These are phyloP conservation scores for Ferrisia virgata DNA, from an alignment of 2,888 invertebrate species.

Conservation along the genomic window DNA sequence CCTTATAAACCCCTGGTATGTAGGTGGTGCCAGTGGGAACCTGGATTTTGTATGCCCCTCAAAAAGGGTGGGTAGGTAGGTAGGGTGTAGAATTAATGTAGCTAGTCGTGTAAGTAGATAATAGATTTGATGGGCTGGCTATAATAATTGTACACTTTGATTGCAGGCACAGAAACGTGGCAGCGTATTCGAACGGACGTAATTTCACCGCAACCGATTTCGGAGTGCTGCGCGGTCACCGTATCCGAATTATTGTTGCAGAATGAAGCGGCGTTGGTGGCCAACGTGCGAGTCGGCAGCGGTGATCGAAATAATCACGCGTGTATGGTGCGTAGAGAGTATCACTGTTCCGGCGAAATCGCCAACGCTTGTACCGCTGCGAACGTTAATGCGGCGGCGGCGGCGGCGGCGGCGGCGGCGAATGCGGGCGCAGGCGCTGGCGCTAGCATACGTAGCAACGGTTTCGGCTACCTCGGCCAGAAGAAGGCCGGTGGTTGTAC, in stretches of 20 bases:
- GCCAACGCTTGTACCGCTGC: no score
- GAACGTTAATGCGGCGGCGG: not conserved
- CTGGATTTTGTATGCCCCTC: no score
- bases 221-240: constrained; percentile 67
- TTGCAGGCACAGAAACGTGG: constrained; percentile 69
- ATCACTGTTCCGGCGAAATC: not conserved
- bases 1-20: no score
- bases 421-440: constrained; percentile 47
- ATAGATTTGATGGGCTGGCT: no score
- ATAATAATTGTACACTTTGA: no score
- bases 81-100: no score
- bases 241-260: constrained; percentile 56
- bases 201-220: constrained; percentile 65
- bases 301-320: not conserved
- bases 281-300: not conserved
- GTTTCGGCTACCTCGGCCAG: constrained; percentile 53
- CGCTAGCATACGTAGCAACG: constrained; percentile 52
- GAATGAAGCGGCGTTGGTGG: not conserved
- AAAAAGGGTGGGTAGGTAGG: no score
- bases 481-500: constrained; percentile 52
- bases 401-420: not conserved
- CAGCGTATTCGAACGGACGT: constrained; percentile 65
- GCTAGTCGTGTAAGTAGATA: no score
- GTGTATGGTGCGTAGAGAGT: not conserved
- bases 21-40: no score